Base-by-base conservation (phyloP, 1,140 invertebrate species). In the Drosophila leontia region DNA sequence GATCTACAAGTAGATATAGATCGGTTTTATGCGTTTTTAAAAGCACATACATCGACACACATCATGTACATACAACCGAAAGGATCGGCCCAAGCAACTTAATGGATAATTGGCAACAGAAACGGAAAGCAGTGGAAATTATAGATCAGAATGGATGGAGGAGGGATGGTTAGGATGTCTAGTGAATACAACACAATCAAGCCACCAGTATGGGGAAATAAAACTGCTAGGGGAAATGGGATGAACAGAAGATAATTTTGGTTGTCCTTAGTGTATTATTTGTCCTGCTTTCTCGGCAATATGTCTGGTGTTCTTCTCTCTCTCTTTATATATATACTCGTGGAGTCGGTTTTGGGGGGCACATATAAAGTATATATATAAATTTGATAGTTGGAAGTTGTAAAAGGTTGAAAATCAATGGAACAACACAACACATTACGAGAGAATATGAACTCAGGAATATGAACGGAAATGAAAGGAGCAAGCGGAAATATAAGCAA, bases 1-100 rank as follows among this genome's bases (percentile, higher is more conserved):
- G 91, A 93, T 93, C 92, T 93, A 93, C 91, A 93, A 93, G 79
- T 87, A 92, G 87, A 92, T 75, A 92, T 92, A 92, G 91, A 92
- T 92, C 91, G 84, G 72, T 91, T 83, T 79, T 57, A 81, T 56
- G 61, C 72, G 78, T 69, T 78, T 69, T 69, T 70, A 85, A 79
- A 69, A 80, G 77, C 82, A 64, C 62, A 82, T 78, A 87, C 75
- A 80, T 91, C 65, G 76, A 82, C 84, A 91, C 85, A 87, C 70
- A 70, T 61, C 53, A 56, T 56, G 35, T 56, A 39, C 19, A 59
- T 78, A 53, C 75, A 70, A 76, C 67, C 69, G 51, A 56, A 23
- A 23, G 48, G 58, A 61, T 61, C 79, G 75, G 67, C 67, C 39
- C 79, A 91, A 82, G 85, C 78, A 82, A 81, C 76, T 70, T 78